Evolutionary conservation across 2,113 vertebrate species (phyloP).

Genomic region (Phyllostomus hastatus): DNA sequence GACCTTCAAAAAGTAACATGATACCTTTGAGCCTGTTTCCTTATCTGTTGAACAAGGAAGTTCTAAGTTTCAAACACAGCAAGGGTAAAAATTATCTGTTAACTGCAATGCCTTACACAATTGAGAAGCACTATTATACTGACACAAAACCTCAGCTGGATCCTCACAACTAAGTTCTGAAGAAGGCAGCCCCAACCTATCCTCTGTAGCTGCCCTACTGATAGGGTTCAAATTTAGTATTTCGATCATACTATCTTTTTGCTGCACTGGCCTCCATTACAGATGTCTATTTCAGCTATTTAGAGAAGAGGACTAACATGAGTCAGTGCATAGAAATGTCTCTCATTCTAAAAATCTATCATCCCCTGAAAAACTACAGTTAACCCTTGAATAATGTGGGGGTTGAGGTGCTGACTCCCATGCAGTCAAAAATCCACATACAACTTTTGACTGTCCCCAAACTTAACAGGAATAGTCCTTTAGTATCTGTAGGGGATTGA

Average conservation of each 20-base stretch:
- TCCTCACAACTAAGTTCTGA: not conserved
- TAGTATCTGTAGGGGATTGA: not conserved
- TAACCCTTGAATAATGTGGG: not conserved
- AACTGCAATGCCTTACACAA: not conserved
- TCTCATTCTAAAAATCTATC: not conserved
- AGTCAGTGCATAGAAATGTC: not conserved
- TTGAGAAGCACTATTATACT: not conserved
- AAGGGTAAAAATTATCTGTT: not conserved
- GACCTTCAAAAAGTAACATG: not conserved
- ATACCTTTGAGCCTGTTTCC: not conserved
- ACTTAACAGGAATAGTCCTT: not conserved
- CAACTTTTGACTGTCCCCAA: not conserved
- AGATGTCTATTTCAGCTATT: not conserved
- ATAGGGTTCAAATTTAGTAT: not conserved
- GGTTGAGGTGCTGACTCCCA: not conserved
- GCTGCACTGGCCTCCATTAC: not conserved
- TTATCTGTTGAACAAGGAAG: not conserved
- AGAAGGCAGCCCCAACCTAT: not conserved
- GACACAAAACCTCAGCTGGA: not conserved
- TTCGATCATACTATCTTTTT: not conserved
- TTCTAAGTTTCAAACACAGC: constrained; percentile 2
- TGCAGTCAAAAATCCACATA: not conserved
- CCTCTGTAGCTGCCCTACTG: not conserved
- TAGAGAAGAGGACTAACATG: not conserved
- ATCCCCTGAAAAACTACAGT: not conserved